These are phyloP conservation scores for Epirrhoe alternata DNA, from an alignment of 2,888 invertebrate genomes.

Conservation along the genomic window DNA sequence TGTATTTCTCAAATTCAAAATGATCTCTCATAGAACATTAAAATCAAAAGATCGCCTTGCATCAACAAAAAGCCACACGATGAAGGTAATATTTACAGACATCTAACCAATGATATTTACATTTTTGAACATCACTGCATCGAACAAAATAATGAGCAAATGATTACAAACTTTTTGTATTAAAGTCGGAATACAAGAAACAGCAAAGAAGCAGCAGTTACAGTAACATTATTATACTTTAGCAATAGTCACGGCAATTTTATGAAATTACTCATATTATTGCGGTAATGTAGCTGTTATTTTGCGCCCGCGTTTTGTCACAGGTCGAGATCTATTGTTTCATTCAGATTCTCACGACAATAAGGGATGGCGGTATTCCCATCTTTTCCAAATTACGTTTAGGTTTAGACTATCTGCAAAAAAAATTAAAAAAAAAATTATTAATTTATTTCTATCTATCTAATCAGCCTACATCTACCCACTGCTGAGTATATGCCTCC, in stretches of 20 bases:
- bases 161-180: background rate
- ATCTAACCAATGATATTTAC: too few relatives aligned
- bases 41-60: too few relatives aligned
- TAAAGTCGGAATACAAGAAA: background rate
- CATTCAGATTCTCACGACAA: background rate
- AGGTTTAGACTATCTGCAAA: background rate
- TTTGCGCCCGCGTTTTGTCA: constrained; percentile 21
- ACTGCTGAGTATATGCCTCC: too few relatives aligned
- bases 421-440: too few relatives aligned
- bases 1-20: too few relatives aligned
- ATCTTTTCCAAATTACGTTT: background rate
- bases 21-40: too few relatives aligned
- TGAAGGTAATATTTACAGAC: too few relatives aligned
- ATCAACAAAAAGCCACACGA: too few relatives aligned
- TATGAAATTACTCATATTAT: constrained; percentile 45
- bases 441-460: too few relatives aligned
- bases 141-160: background rate
- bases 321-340: constrained; percentile 1
- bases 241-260: constrained; percentile 41
- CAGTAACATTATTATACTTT: constrained; percentile 38
- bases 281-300: constrained; percentile 37
- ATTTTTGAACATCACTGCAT: too few relatives aligned
- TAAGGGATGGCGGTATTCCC: background rate
- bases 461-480: too few relatives aligned
- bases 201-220: constrained; percentile 21